Conservation (phyloP, 2,888 invertebrate species). For the Agrochola litura region DNA sequence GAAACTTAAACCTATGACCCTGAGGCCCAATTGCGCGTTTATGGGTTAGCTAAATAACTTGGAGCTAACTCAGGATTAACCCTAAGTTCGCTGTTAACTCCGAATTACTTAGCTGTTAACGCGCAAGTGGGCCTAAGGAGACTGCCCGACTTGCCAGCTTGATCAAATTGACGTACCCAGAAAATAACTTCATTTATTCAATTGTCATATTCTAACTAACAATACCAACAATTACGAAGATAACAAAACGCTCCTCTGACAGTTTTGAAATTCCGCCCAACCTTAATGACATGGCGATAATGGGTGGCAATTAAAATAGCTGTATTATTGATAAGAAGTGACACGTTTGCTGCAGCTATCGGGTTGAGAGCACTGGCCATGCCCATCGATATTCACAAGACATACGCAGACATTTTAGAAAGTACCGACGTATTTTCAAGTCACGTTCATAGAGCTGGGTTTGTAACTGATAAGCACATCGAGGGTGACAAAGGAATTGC, state of each 20-base stretch:
- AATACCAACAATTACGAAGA: constrained; percentile 40
- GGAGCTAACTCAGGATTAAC: too few relatives aligned
- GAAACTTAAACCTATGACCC: too few relatives aligned
- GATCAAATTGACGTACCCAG: background rate
- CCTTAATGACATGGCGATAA: constrained; percentile 52
- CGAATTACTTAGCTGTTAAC: too few relatives aligned
- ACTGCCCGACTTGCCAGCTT: too few relatives aligned
- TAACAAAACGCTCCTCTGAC: constrained; percentile 34
- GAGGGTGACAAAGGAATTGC: background rate
- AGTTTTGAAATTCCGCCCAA: constrained; percentile 37
- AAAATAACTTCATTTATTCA: constrained; percentile 4
- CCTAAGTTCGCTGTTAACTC: too few relatives aligned
- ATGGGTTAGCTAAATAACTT: too few relatives aligned
- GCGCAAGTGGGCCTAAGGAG: too few relatives aligned
- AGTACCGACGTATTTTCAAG: constrained; percentile 20
- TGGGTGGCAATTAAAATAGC: constrained; percentile 49
- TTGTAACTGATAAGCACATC: constrained; percentile 8
- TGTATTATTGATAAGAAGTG: constrained; percentile 52
- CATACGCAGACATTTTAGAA: constrained; percentile 24
- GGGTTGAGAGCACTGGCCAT: constrained; percentile 6
- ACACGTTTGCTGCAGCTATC: constrained; percentile 34
- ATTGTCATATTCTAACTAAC: constrained; percentile 36
- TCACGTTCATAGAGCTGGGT: background rate
- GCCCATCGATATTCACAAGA: constrained; percentile 37
- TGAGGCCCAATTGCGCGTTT: too few relatives aligned